These are phyloP conservation scores for Lithobates sylvaticus DNA, from an alignment of 2,797 vertebrate species.

Conservation along the genomic window DNA sequence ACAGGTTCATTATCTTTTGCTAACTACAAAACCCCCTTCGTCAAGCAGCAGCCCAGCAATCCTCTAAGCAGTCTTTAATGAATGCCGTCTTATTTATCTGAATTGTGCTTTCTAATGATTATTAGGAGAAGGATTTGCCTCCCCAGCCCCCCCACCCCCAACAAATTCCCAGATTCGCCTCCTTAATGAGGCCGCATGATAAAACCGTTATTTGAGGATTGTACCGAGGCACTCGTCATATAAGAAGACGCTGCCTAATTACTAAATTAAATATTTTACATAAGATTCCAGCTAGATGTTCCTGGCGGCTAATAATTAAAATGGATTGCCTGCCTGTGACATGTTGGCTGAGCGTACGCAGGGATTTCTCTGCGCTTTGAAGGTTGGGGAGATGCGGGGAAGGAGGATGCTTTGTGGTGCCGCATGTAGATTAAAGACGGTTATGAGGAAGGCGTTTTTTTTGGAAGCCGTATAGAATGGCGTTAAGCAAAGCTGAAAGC, in stretches of 20 bases:
- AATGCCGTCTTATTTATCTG: background rate
- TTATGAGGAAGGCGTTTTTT: background rate
- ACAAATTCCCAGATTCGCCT: background rate
- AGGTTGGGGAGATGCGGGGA: background rate
- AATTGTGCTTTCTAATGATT: background rate
- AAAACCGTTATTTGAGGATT: background rate
- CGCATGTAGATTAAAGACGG: background rate
- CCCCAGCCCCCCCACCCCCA: background rate
- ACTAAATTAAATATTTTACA: conserved; percentile 47
- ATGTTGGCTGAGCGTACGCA: background rate
- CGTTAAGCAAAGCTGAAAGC: background rate
- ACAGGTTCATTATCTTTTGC: too few relatives aligned
- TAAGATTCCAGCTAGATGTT: conserved; percentile 6
- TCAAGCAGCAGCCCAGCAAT: background rate
- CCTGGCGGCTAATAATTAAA: conserved; percentile 41
- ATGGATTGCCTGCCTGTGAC: conserved; percentile 8
- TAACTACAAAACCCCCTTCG: too few relatives aligned
- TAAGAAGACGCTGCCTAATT: conserved; percentile 23
- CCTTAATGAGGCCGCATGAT: background rate
- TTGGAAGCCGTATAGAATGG: background rate
- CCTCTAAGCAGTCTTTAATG: background rate
- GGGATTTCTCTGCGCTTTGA: conserved; percentile 22
- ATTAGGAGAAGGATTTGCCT: background rate
- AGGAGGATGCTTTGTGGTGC: background rate
- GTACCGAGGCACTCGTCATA: background rate